phyloP scores from a whole-genome alignment of 2,888 invertebrate species.

The Heliconius sara region DNA sequence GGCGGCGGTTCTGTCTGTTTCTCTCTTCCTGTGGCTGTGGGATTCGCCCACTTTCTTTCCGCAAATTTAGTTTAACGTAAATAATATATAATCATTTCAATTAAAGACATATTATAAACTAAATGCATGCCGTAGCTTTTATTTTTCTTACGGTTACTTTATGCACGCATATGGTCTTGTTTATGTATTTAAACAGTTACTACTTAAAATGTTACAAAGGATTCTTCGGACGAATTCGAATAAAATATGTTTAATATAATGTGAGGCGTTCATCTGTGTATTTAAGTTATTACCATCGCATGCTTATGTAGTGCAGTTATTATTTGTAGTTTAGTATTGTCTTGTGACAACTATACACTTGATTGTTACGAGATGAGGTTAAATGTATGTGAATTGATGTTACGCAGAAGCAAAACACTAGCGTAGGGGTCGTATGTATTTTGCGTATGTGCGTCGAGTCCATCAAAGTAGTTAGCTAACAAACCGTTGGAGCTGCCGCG shows the following conservation, averaged over 20 bases:
- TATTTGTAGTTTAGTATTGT: constrained; percentile 39
- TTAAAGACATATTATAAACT: constrained; percentile 29
- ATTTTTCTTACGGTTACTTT: constrained; percentile 50
- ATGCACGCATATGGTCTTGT: constrained; percentile 51
- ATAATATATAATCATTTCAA: constrained; percentile 30
- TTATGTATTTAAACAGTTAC: constrained; percentile 21
- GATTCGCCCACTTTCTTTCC: constrained; percentile 77
- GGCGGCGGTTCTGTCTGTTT: constrained; percentile 84
- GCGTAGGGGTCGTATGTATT: constrained; percentile 28
- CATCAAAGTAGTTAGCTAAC: constrained; percentile 46
- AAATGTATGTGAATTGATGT: constrained; percentile 37
- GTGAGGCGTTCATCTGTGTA: constrained; percentile 14
- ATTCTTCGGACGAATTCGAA: constrained; percentile 33
- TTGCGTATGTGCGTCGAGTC: constrained; percentile 34
- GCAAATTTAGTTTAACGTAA: constrained; percentile 55
- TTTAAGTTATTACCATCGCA: constrained; percentile 43
- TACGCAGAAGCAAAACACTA: constrained; percentile 35
- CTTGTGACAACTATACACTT: constrained; percentile 40
- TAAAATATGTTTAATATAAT: constrained; percentile 2
- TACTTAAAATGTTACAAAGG: constrained; percentile 29
- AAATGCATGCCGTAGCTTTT: constrained; percentile 49
- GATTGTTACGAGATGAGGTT: constrained; percentile 39
- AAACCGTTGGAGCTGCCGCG: constrained; percentile 48
- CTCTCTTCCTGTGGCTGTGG: constrained; percentile 85
- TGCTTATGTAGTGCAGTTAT: constrained; percentile 38